Evolutionary conservation across 2,888 invertebrate genomes (phyloP).

Genomic region (Ophion ellenae): DNA sequence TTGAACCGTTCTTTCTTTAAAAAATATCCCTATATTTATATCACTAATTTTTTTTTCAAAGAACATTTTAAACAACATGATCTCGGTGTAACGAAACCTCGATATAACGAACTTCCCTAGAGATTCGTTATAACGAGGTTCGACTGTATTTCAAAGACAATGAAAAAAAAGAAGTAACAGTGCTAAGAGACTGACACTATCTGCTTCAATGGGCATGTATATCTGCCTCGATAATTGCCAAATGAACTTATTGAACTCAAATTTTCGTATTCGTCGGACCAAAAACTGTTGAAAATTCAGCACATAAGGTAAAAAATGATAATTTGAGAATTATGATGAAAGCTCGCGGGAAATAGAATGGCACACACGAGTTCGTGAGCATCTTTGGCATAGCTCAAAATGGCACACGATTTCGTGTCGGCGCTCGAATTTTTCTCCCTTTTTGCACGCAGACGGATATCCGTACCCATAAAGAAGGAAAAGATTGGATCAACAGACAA

Average conservation of each 20-base stretch:
- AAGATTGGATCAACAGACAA: not conserved
- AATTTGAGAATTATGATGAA: conserved; percentile 12
- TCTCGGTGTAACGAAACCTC: no score
- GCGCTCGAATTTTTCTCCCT: not conserved
- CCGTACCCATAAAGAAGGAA: not conserved
- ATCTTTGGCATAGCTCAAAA: conserved; percentile 46
- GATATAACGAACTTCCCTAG: no score
- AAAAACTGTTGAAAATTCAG: not conserved
- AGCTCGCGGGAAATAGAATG: conserved; percentile 4
- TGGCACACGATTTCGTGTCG: conserved; percentile 41
- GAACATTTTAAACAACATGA: no score
- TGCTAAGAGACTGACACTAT: not conserved
- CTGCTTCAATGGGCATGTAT: not conserved
- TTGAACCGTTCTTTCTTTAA: no score
- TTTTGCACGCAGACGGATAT: not conserved
- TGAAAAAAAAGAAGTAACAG: not conserved
- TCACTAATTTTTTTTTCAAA: no score
- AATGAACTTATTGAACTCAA: not conserved
- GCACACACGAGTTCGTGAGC: not conserved
- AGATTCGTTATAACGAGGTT: no score
- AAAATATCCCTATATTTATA: no score
- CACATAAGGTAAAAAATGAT: conserved; percentile 1
- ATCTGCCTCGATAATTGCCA: not conserved
- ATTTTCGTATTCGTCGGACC: not conserved
- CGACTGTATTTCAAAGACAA: no score